Base-by-base conservation (phyloP, 1,140 invertebrate genomes). In the Cheumatopsyche charites region DNA sequence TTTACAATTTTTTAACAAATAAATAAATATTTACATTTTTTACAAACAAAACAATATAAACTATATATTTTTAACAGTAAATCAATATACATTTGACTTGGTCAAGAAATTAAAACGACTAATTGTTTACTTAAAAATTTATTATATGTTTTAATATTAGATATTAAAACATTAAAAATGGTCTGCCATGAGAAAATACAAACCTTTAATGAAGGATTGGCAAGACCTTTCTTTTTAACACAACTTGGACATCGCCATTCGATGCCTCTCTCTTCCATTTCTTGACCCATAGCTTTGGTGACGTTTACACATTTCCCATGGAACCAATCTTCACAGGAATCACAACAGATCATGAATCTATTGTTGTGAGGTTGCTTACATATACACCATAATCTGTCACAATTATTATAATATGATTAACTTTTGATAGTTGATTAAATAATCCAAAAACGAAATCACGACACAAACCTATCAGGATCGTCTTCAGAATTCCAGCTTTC, bases 341-440 rank as follows among this genome's bases (percentile, higher is more conserved):
- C 97, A 81, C 97, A 98, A 79, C 94, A 96, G 78, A 98, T 98
- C 97, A 98, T 98, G 80, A 98, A 98, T 29, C 95, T 88, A 83
- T 97, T 96, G 78, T 96, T 95, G 80, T 98, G 95, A 0, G 96
- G 96, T 78, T 95, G 92, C 77, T 92, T 90, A 80, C 96, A 98
- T 78, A 98, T 93, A 81, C 96, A 98, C 95, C 96, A 98, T 21
- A 98, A 84, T 77, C 83, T 85, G 69, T 13, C 4, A 67, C 13
- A 67, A 42, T 4, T 12, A 26, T 12, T 12, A 7, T 23, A 58
- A 25, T 19, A 58, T 19, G 11, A 21, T 58, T 25, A 58, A 25
- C 9, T 25, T n/a, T n/a, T n/a, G n/a, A n/a, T n/a, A n/a, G n/a
- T n/a, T 21, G 4, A 47, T 13, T 47, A 3, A 58, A 58, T 12